These are phyloP conservation scores for Drosophila bocki DNA, from an alignment of 1,140 invertebrate genomes.

Conservation along the genomic window DNA sequence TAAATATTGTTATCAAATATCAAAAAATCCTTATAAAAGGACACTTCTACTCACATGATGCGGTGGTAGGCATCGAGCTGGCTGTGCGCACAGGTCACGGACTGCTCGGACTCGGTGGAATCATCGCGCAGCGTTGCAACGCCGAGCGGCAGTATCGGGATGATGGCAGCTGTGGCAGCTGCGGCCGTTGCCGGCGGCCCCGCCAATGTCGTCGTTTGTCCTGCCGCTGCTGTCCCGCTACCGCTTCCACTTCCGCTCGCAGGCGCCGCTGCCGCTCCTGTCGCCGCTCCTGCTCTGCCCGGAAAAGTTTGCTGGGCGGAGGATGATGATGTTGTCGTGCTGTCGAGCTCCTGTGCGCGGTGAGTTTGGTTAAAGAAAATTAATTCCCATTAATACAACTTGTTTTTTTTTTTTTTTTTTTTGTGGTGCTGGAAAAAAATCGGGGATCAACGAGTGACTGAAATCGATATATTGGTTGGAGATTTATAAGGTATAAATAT, in stretches of 20 bases:
- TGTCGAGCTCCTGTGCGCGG: constrained; percentile 65
- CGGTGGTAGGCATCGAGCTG: constrained; percentile 84
- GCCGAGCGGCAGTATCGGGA: constrained; percentile 84
- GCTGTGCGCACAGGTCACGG: constrained; percentile 80
- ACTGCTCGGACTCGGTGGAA: constrained; percentile 85
- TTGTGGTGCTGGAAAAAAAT: constrained; percentile 12
- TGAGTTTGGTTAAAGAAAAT: background rate
- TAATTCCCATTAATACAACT: background rate
- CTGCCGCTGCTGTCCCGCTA: constrained; percentile 59
- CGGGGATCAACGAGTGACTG: background rate
- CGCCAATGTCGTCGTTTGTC: constrained; percentile 80
- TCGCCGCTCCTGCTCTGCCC: constrained; percentile 42
- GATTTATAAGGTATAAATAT: background rate
- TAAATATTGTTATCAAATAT: background rate
- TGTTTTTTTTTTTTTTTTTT: background rate
- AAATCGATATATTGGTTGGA: background rate
- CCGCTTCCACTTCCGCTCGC: constrained; percentile 63
- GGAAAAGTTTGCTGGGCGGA: constrained; percentile 43
- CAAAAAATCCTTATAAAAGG: no score
- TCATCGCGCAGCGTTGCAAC: constrained; percentile 85
- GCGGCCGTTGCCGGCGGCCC: constrained; percentile 85
- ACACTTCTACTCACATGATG: constrained; percentile 79
- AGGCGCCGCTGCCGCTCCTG: constrained; percentile 28
- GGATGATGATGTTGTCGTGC: constrained; percentile 81
- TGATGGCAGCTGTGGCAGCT: constrained; percentile 85